A percentile compares a stretch with the other conserved stretches of the same genome.
These are phyloP conservation scores for Drosophila paulistorum DNA, from an alignment of 1,140 invertebrate species.

Conservation along the genomic window DNA sequence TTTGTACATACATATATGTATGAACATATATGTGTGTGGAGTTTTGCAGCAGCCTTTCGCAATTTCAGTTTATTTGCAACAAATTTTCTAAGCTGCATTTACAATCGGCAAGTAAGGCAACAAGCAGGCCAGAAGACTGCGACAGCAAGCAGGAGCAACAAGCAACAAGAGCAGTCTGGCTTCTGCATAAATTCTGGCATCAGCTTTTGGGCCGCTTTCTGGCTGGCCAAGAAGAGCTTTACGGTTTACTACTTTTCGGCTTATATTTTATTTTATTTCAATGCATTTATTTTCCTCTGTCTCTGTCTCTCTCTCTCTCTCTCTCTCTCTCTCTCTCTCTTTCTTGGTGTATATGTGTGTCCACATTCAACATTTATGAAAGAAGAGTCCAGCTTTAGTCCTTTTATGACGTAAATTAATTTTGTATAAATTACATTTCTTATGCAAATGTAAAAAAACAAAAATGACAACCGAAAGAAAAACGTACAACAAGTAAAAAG, in stretches of 20 bases:
- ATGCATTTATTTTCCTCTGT: slow-evolving; percentile 51
- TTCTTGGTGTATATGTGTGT: slow-evolving; percentile 3
- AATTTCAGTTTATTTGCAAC: slow-evolving; percentile 80
- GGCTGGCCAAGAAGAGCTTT: slow-evolving; percentile 51
- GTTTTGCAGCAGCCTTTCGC: slow-evolving; percentile 70
- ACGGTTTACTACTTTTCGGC: slow-evolving; percentile 68
- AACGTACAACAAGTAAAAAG: not conserved
- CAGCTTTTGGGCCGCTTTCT: slow-evolving; percentile 67
- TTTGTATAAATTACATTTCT: slow-evolving; percentile 74
- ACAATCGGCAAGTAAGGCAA: slow-evolving; percentile 65
- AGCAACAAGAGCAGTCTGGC: slow-evolving; percentile 11
- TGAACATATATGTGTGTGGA: slow-evolving; percentile 50
- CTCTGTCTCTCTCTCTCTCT: not conserved
- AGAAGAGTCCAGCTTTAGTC: slow-evolving; percentile 35
- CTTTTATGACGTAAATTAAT: slow-evolving; percentile 75
- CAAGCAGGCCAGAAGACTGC: slow-evolving; percentile 41
- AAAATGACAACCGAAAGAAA: slow-evolving; percentile 8
- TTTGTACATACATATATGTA: not conserved
- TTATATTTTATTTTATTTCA: slow-evolving; percentile 75
- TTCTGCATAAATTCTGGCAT: slow-evolving; percentile 70
- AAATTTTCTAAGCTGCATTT: slow-evolving; percentile 78
- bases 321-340: not conserved
- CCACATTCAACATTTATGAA: slow-evolving; percentile 70
- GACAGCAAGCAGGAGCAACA: not conserved
- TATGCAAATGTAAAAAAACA: slow-evolving; percentile 44